phyloP scores from a whole-genome alignment of 1,140 invertebrate species.

The Apis dorsata region DNA sequence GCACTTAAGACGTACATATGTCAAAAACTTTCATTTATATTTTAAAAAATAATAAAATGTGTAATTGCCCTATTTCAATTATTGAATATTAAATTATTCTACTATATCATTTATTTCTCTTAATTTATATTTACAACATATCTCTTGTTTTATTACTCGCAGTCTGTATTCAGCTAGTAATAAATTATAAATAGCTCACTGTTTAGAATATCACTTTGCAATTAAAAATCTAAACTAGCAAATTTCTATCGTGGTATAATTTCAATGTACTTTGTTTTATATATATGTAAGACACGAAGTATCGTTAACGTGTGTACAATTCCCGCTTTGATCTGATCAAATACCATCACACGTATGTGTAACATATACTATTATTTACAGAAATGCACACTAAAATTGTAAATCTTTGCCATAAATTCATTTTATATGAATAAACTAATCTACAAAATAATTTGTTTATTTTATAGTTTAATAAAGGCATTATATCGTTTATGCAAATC shows the following conservation, averaged over 20 bases:
- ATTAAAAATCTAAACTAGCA: slow-evolving; percentile 63
- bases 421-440: slow-evolving; percentile 53
- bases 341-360: slow-evolving; percentile 48
- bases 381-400: slow-evolving; percentile 72
- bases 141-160: slow-evolving; percentile 52
- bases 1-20: slow-evolving; percentile 8
- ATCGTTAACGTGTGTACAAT: slow-evolving; percentile 34
- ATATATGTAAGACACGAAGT: slow-evolving; percentile 37
- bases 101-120: slow-evolving; percentile 65
- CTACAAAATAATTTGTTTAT: slow-evolving; percentile 60
- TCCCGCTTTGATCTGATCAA: slow-evolving; percentile 33
- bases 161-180: slow-evolving; percentile 66
- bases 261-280: slow-evolving; percentile 27
- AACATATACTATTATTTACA: slow-evolving; percentile 70
- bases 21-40: slow-evolving; percentile 62
- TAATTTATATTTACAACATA: slow-evolving; percentile 72
- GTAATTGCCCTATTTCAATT: slow-evolving; percentile 49
- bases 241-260: slow-evolving; percentile 43
- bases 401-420: slow-evolving; percentile 42
- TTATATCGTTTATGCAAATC: slow-evolving; percentile 17
- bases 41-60: slow-evolving; percentile 72
- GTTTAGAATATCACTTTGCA: slow-evolving; percentile 61
- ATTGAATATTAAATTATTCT: slow-evolving; percentile 58
- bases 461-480: slow-evolving; percentile 39
- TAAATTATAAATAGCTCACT: slow-evolving; percentile 75